Evolutionary conservation across 2,113 vertebrate genomes (phyloP), one percentile per base, ranked within the genome.

Genomic region (Phrynosoma platyrhinos): DNA sequence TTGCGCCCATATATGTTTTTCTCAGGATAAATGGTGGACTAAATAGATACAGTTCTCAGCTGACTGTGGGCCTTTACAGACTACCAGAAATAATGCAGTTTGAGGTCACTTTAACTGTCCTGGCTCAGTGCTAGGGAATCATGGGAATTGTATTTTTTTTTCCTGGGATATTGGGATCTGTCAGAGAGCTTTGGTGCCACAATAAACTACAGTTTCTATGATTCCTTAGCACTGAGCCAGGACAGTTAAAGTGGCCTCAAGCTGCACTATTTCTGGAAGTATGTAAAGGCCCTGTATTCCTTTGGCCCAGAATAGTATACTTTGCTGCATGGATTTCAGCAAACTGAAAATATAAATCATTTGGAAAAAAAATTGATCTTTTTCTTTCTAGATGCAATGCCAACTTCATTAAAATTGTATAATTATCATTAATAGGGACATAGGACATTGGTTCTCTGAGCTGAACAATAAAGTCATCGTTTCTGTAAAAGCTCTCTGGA

Each of bases 371-470:
- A 47, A 5, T 47, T 9, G 68, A 32, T 58, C 83, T 58, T 30
- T 79, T 83, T 13, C 36, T 71, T 81, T 79, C 64, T 58, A 36
- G 40, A 62, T n/a, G 14, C 82, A 91, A 86, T 42, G 77, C 8
- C 21, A 79, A 25, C 82, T 92, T 82, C 0, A 79, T 52, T 89
- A 92, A 78, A 83, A 68, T 6, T 89, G 83, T 89, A 20, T 7
- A 88, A 20, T 72, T 53, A 36, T 79, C 82, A 5, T 52, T 92
- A 91, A 20, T 23, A 84, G 84, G 7, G 0, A 0, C 20, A 88
- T 72, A 79, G 64, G 62, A 1, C 3, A 25, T 83, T 52, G 0
- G 69, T 82, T 84, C 84, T 84, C 40, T 83, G 6, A 76, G 2
- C 79, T 52, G 69, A 87, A 81, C 64, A 64, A n/a, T 62, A 62